Conservation (phyloP, 2,888 invertebrate species). For the Muscina levida region DNA sequence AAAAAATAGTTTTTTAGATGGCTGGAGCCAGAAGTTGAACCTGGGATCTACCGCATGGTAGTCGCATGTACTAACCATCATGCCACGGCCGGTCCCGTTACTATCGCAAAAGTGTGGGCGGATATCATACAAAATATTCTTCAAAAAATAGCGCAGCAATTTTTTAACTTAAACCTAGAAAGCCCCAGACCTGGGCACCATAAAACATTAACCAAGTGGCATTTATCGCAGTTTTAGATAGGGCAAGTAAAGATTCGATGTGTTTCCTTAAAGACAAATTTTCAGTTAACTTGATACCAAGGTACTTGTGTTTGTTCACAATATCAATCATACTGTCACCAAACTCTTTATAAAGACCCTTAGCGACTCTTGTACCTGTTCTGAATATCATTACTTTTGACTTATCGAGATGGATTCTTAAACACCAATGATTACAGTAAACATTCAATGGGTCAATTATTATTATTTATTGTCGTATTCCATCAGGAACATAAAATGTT, state of each 20-base stretch:
- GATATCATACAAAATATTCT: too few species aligned
- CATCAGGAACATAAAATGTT: too few species aligned
- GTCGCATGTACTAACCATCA: too few species aligned
- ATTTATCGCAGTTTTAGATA: slow-evolving; percentile 25
- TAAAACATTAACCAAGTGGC: slow-evolving; percentile 38
- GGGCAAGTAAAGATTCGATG: not conserved
- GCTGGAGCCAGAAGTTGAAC: too few species aligned
- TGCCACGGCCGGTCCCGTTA: too few species aligned
- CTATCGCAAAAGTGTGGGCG: too few species aligned
- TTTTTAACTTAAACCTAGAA: too few species aligned
- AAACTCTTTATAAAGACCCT: slow-evolving; percentile 1
- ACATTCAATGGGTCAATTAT: too few species aligned
- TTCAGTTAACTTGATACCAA: slow-evolving; percentile 1
- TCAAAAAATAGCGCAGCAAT: too few species aligned
- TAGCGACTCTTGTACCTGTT: not conserved
- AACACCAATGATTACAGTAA: slow-evolving; percentile 29
- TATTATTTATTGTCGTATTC: too few species aligned
- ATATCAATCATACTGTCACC: not conserved
- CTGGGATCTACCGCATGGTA: too few species aligned
- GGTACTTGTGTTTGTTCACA: slow-evolving; percentile 25
- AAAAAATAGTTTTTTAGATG: too few species aligned
- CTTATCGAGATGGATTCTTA: slow-evolving; percentile 14
- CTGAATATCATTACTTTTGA: slow-evolving; percentile 24
- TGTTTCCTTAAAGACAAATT: slow-evolving; percentile 24
- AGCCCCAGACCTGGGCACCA: slow-evolving; percentile 43